Evolutionary conservation across 2,888 invertebrate species (phyloP).

Genomic region (Amaurobius ferox): DNA sequence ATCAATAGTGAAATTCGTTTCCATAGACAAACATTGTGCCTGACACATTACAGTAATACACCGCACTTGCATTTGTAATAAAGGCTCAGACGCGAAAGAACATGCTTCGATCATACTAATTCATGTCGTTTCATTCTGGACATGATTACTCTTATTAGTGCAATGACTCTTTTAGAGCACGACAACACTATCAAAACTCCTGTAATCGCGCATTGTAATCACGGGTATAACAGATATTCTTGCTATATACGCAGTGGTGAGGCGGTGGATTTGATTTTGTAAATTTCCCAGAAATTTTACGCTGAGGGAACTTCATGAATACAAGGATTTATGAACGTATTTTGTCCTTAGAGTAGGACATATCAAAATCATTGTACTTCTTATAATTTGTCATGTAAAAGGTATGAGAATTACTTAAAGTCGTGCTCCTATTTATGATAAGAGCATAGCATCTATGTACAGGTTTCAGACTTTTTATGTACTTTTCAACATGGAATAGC

Average conservation of each 20-base stretch:
- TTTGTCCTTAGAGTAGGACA: background rate
- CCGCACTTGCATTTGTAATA: background rate
- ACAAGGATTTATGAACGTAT: no score
- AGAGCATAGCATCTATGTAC: no score
- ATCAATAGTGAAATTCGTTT: background rate
- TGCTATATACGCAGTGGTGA: background rate
- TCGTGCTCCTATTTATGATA: no score
- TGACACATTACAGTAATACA: background rate
- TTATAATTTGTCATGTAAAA: no score
- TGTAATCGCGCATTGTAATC: slow-evolving; percentile 31
- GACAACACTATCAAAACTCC: background rate
- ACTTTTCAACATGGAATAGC: no score
- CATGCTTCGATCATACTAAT: slow-evolving; percentile 36
- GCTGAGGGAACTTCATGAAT: background rate
- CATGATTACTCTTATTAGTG: background rate
- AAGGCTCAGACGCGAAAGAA: background rate
- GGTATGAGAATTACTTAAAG: no score
- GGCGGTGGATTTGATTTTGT: background rate
- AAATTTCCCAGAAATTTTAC: slow-evolving; percentile 40
- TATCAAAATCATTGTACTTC: no score
- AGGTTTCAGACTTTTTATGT: no score
- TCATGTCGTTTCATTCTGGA: slow-evolving; percentile 24
- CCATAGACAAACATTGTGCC: background rate
- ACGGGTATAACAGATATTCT: no score
- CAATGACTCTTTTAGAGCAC: background rate